These are phyloP conservation scores for Phyto melanocephala DNA, from an alignment of 2,888 invertebrate genomes.

Conservation along the genomic window DNA sequence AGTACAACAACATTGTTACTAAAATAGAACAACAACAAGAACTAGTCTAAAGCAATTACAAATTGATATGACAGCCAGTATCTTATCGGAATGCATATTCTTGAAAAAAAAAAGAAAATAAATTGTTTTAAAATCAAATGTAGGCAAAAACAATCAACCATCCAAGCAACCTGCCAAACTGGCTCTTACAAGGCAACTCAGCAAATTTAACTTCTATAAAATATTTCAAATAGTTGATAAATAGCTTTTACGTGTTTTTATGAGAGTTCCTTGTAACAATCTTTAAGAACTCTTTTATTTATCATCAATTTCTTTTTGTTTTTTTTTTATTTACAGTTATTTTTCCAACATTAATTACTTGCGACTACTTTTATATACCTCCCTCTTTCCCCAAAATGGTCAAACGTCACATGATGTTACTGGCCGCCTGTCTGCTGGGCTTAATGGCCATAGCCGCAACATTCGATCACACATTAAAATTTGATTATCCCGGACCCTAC, in stretches of 20 bases:
- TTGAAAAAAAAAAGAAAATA: conserved; percentile 24
- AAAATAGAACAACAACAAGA: conserved; percentile 5
- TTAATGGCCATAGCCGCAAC: conserved; percentile 56
- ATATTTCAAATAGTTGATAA: conserved; percentile 15
- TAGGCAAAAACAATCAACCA: not conserved
- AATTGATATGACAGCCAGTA: conserved; percentile 38
- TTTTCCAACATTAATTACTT: conserved; percentile 2
- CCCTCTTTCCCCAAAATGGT: conserved; percentile 26
- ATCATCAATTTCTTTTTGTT: not conserved
- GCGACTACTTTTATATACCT: not conserved
- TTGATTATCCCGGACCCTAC: conserved; percentile 77
- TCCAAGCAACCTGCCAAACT: not conserved
- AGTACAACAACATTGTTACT: not conserved
- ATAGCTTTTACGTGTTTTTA: conserved; percentile 37
- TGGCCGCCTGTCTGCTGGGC: conserved; percentile 43
- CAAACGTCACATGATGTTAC: conserved; percentile 34
- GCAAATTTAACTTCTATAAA: conserved; percentile 1
- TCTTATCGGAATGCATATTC: conserved; percentile 43
- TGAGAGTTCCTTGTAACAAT: not conserved
- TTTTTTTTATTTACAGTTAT: conserved; percentile 26
- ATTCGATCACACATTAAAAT: conserved; percentile 72
- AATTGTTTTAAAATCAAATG: not conserved
- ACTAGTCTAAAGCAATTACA: not conserved
- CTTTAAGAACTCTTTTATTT: not conserved
- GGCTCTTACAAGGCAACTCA: conserved; percentile 8